Conservation (phyloP, 2,888 invertebrate species). For the Cinara cedri region DNA sequence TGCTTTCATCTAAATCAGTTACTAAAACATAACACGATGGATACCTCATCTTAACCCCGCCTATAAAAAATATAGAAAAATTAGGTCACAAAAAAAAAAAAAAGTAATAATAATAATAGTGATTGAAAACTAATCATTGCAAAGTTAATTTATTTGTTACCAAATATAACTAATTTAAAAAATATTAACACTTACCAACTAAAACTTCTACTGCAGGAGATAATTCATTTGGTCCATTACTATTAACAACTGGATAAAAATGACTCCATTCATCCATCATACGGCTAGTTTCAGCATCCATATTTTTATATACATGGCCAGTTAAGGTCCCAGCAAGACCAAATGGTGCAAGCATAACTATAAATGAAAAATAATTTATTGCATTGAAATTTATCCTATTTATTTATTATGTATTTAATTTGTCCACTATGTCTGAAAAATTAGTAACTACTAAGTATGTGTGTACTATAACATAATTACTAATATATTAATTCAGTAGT, state of each 20-base stretch:
- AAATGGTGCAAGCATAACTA: slow-evolving; percentile 94
- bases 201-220: slow-evolving; percentile 70
- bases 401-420: slow-evolving; percentile 18
- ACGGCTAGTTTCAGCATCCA: slow-evolving; percentile 74
- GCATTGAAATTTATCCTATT: not conserved
- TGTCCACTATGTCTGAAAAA: no score
- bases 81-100: no score
- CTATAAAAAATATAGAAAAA: slow-evolving; percentile 62
- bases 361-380: slow-evolving; percentile 59
- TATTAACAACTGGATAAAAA: slow-evolving; percentile 87
- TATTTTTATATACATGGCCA: slow-evolving; percentile 75
- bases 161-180: not conserved
- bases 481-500: no score
- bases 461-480: no score
- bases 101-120: not conserved
- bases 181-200: slow-evolving; percentile 64
- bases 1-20: slow-evolving; percentile 79
- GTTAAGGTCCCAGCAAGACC: slow-evolving; percentile 91
- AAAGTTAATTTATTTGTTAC: not conserved
- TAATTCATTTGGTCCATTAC: slow-evolving; percentile 63
- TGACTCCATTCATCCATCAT: slow-evolving; percentile 93
- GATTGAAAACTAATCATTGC: no score
- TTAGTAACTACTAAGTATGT: no score
- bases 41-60: slow-evolving; percentile 93
- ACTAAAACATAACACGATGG: slow-evolving; percentile 92